phyloP scores from a whole-genome alignment of 2,113 vertebrate genomes.

The Brachyistius frenatus region DNA sequence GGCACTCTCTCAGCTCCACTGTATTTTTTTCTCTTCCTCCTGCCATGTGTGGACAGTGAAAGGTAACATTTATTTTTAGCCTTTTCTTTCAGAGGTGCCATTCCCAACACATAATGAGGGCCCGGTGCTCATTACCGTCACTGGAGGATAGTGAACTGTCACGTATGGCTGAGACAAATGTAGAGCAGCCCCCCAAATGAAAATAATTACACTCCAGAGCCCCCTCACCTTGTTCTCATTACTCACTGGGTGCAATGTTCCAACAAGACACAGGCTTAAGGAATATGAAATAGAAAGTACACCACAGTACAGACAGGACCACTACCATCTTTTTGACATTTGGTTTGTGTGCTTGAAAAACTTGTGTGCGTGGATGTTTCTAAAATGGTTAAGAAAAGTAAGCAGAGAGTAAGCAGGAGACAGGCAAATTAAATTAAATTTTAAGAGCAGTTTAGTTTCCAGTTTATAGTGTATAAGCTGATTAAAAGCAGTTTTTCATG shows the following conservation, averaged over 20 bases:
- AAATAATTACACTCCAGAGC: slow-evolving; percentile 85
- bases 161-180: slow-evolving; percentile 75
- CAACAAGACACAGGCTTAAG: slow-evolving; percentile 36
- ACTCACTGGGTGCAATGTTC: slow-evolving; percentile 66
- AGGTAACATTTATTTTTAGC: slow-evolving; percentile 79
- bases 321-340: slow-evolving; percentile 6
- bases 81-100: slow-evolving; percentile 62
- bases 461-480: too few relatives aligned
- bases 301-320: slow-evolving; percentile 5
- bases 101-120: slow-evolving; percentile 78
- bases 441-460: background rate
- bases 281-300: slow-evolving; percentile 43
- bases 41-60: slow-evolving; percentile 62
- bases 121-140: slow-evolving; percentile 76
- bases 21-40: slow-evolving; percentile 19
- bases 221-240: slow-evolving; percentile 81
- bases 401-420: background rate
- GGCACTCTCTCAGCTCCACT: slow-evolving; percentile 7
- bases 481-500: too few relatives aligned
- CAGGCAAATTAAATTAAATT: background rate
- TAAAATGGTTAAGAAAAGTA: background rate
- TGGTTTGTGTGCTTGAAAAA: slow-evolving; percentile 3
- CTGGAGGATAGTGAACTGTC: slow-evolving; percentile 78
- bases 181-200: slow-evolving; percentile 79
- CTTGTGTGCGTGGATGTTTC: background rate